Evolutionary conservation across 2,797 vertebrate species (phyloP), one percentile per base, ranked within the genome.

Genomic region (Centropyge bicolor): DNA sequence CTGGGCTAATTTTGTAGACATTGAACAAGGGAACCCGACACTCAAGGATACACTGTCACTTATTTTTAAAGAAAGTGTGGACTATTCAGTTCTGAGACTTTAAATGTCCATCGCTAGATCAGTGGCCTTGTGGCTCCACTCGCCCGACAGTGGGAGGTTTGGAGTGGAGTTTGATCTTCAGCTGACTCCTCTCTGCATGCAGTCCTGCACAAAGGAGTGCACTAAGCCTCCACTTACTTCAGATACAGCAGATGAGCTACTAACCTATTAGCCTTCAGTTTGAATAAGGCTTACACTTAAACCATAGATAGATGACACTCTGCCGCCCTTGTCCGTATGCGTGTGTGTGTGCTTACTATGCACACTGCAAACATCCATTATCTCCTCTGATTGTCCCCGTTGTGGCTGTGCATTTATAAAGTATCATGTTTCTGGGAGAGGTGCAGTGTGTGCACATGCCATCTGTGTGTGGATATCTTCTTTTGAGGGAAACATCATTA

Each of bases 361-460:
- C 52, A 45, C 66, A 13, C 46, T 54, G 64, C 54, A 86, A 79
- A 87, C 73, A 81, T 75, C 49, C 63, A 89, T 86, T 81, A 84
- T 86, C 76, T 71, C 14, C 70, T 61, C 71, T 57, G 54, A 82
- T 38, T 82, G 73, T 84, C 73, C 55, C 56, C 35, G 11, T 65
- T 74, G 54, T 71, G 35, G 45, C 52, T 36, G 14, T 38, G 43
- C 41, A 60, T 68, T 41, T 62, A 20, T 38, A 65, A 45, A 76
- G 20, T 27, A 54, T 78, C 20, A 24, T 52, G 45, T 83, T 71
- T 62, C 51, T 68, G 8, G 20, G 49, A 56, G 41, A 48, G 24
- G 52, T 70, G 68, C 35, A 45, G n/a, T 24, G 20, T 54, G 11
- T 52, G 70, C 38, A 16, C 36, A 6, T 38, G 11, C 13, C 59